Conservation (phyloP, 2,888 invertebrate species). For the Pammene aurita region DNA sequence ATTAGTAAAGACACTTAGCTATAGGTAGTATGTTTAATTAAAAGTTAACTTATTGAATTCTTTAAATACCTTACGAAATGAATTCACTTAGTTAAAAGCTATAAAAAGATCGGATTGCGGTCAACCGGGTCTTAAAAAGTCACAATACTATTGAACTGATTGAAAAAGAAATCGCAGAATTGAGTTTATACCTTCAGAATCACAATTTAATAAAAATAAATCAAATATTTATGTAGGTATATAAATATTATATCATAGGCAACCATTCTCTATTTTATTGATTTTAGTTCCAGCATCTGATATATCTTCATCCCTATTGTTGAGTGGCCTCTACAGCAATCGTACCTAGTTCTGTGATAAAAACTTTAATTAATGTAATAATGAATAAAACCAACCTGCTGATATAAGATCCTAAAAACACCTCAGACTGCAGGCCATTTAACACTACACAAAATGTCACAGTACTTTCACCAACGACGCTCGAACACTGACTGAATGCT, state of each 20-base stretch:
- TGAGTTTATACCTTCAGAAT: too few relatives aligned
- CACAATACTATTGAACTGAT: neutral
- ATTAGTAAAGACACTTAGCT: too few relatives aligned
- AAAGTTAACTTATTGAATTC: neutral
- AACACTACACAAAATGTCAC: slow-evolving; percentile 39
- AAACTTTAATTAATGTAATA: neutral
- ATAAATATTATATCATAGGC: too few relatives aligned
- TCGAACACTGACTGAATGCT: slow-evolving; percentile 50
- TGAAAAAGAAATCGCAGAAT: neutral
- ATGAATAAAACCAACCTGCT: slow-evolving; percentile 14
- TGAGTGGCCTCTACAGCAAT: too few relatives aligned
- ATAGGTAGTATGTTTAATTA: too few relatives aligned
- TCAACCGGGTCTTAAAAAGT: neutral
- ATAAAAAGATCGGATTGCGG: slow-evolving; percentile 15
- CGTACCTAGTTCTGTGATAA: too few relatives aligned
- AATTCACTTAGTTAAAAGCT: slow-evolving; percentile 1
- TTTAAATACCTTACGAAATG: neutral
- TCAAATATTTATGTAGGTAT: neutral
- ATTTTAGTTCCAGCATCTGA: too few relatives aligned
- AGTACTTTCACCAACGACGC: slow-evolving; percentile 32
- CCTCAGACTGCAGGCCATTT: slow-evolving; percentile 11
- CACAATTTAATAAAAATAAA: neutral
- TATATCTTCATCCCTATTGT: too few relatives aligned
- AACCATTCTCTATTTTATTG: too few relatives aligned
- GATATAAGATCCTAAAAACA: slow-evolving; percentile 23